A percentile compares a stretch with the other conserved stretches of the same genome.
These are phyloP conservation scores for Anthopleura xanthogrammica DNA, from an alignment of 92 coral and sea anemone genomes.

Conservation along the genomic window DNA sequence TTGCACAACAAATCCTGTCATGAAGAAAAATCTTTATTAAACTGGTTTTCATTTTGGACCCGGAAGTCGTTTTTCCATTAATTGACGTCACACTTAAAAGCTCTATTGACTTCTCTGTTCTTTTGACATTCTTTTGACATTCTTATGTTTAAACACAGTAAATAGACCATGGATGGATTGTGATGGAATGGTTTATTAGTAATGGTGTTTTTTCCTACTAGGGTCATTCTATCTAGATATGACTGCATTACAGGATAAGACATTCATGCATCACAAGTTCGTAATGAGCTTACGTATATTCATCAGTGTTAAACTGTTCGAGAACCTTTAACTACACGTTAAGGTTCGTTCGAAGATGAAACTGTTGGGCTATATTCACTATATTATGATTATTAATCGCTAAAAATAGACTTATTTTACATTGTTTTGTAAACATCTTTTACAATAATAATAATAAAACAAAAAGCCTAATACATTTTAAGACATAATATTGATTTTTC, in stretches of 20 bases:
- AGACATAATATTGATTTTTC: background rate
- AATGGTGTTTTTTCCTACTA: background rate
- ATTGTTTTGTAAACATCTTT: conserved; percentile 17
- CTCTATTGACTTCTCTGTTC: too few species aligned
- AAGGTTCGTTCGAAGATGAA: conserved; percentile 5
- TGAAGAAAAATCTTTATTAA: too few species aligned
- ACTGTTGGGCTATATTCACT: background rate
- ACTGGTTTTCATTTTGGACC: too few species aligned
- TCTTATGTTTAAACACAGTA: background rate
- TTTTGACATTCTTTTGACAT: too few species aligned
- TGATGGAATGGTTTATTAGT: background rate
- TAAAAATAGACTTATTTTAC: conserved; percentile 30
- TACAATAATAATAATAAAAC: background rate
- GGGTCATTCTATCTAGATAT: background rate
- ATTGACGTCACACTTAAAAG: too few species aligned
- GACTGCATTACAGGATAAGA: background rate
- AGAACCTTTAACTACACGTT: background rate
- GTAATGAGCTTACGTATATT: background rate
- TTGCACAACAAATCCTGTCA: too few species aligned
- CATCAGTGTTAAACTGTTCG: background rate
- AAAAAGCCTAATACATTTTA: background rate
- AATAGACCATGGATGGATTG: background rate
- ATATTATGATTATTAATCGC: conserved; percentile 19
- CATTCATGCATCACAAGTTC: background rate
- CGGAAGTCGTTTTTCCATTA: too few species aligned